These are phyloP conservation scores for Dromaius novaehollandiae DNA, from an alignment of 2,113 vertebrate genomes.

Conservation along the genomic window DNA sequence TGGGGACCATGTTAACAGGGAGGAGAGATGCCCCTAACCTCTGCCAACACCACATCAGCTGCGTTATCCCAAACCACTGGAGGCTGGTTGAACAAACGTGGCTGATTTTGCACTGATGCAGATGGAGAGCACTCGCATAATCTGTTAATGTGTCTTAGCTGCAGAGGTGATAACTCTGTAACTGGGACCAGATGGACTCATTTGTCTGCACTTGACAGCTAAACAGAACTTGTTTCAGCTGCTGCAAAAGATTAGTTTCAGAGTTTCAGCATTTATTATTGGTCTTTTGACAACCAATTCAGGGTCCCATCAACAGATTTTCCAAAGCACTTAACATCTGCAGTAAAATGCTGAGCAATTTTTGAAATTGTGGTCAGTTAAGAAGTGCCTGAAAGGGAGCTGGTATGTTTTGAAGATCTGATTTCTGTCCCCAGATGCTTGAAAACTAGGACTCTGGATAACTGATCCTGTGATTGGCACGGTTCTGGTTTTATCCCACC, in stretches of 20 bases:
- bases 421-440: not conserved
- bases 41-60: too few species aligned
- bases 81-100: too few species aligned
- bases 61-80: too few species aligned
- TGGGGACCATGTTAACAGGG: too few species aligned
- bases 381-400: not conserved
- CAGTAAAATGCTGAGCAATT: accelerated
- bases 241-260: not conserved
- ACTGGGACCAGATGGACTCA: not conserved
- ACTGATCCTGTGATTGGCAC: not conserved
- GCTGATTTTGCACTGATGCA: too few species aligned
- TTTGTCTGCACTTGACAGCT: not conserved
- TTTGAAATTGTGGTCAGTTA: not conserved
- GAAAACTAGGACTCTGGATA: not conserved
- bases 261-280: not conserved
- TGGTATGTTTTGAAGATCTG: not conserved
- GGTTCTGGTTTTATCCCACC: not conserved
- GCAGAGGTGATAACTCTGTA: not conserved
- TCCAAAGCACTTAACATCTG: not conserved
- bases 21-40: too few species aligned
- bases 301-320: not conserved
- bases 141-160: not conserved
- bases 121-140: too few species aligned
- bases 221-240: constrained; percentile 6
- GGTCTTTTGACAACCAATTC: not conserved